Evolutionary conservation across 2,888 invertebrate genomes (phyloP), one percentile per base, ranked within the genome.

Genomic region (Chalcosyrphus nemorum): DNA sequence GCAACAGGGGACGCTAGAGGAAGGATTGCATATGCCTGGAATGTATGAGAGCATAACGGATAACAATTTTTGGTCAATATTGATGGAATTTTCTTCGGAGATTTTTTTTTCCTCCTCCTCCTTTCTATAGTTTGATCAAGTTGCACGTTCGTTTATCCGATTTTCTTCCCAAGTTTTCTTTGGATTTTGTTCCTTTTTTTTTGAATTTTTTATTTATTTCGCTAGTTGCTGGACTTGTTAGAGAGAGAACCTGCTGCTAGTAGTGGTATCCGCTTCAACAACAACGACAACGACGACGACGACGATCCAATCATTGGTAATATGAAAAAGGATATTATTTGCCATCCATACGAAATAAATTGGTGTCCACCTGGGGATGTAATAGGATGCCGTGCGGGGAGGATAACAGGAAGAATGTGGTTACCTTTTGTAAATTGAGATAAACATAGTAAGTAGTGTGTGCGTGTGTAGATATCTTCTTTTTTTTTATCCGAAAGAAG

Each of bases 51-150:
- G 45, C 71, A 78, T 63, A 71, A 78, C 43, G 63, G 74, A 84
- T 75, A 84, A 80, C 65, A 75, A 84, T 75, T 84, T 74, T 75
- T 75, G 84, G 84, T 84, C 84, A 84, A 84, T 84, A 84, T 84
- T 84, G 84, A 84, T 80, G 74, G 68, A 84, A 84, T 84, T 82
- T 84, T 70, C 52, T 80, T 63, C 74, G 29, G 59, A 74, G 80
- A 74, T 78, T 74, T 84, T 59, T 38, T 63, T 32, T 29, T 4
- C 24, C 24, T 4, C 24, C 24, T 24, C 24, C 24, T 4, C 24
- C 24, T 4, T 24, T 24, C 24, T 68, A 24, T 63, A 70, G 76
- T 75, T 76, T 70, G 74, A 75, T 74, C 80, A 65, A 80, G 74
- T 75, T 65, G 80, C 80, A 84, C 80, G 66, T 84, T 70, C 84